Conservation (phyloP, 2,113 vertebrate genomes). For the Vicugna pacos region DNA sequence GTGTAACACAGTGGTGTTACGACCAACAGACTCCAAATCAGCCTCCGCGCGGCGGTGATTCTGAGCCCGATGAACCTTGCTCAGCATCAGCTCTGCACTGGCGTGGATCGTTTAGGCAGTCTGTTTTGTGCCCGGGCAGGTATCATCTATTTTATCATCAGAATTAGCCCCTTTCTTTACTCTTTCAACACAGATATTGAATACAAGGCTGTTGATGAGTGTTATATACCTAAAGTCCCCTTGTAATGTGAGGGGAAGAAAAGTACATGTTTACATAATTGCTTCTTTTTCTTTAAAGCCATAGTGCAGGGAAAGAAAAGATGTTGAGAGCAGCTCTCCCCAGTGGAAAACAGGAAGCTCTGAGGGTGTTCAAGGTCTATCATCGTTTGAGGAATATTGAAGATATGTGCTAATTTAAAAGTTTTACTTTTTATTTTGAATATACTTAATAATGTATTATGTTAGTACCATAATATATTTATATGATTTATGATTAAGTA, state of each 20-base stretch:
- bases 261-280: not conserved
- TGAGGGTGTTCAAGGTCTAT: not conserved
- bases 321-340: rapidly evolving
- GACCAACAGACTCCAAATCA: not conserved
- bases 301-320: not conserved
- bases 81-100: not conserved
- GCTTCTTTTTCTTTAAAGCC: not conserved
- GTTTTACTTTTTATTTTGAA: not conserved
- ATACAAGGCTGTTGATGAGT: not conserved
- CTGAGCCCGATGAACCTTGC: not conserved
- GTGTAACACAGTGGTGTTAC: not conserved
- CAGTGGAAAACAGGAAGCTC: not conserved
- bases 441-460: not conserved
- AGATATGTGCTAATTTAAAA: not conserved
- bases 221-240: not conserved
- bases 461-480: not conserved
- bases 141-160: not conserved
- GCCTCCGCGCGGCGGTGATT: not conserved
- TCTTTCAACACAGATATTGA: not conserved
- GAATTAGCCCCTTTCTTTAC: not conserved
- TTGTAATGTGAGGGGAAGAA: not conserved
- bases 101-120: not conserved
- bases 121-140: not conserved
- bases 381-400: not conserved
- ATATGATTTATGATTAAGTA: not conserved